Evolutionary conservation across 2,888 invertebrate genomes (phyloP).

Genomic region (Pedicia rivosa): DNA sequence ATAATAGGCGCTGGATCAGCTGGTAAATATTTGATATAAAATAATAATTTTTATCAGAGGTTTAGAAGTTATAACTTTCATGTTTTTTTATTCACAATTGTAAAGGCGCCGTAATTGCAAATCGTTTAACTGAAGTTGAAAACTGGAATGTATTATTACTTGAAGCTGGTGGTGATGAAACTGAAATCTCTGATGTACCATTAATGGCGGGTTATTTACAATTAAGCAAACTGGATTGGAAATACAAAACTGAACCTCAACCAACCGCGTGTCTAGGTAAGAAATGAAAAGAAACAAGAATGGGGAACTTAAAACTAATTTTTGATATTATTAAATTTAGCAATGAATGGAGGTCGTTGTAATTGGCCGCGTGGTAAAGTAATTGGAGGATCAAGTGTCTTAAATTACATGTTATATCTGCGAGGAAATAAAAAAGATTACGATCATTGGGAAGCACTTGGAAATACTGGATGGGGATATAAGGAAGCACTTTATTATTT

Average conservation of each 20-base stretch:
- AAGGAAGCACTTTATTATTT: conserved; percentile 67
- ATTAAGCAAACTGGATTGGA: conserved; percentile 77
- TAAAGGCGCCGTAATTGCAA: conserved; percentile 70
- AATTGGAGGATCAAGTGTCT: conserved; percentile 73
- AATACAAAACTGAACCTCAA: conserved; percentile 82
- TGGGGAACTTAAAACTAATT: not conserved
- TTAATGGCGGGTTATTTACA: conserved; percentile 76
- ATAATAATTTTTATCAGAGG: too few relatives aligned
- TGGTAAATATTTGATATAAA: conserved; percentile 34
- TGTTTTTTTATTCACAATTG: not conserved
- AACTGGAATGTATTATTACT: conserved; percentile 65
- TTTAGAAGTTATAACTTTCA: not conserved
- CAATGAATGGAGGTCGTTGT: conserved; percentile 68
- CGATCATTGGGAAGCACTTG: conserved; percentile 73
- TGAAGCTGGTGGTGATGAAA: conserved; percentile 83
- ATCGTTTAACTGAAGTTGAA: conserved; percentile 60
- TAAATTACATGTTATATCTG: conserved; percentile 85
- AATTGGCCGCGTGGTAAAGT: conserved; percentile 90
- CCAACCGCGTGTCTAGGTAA: conserved; percentile 66
- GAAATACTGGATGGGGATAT: conserved; percentile 80
- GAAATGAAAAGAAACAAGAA: conserved; percentile 2
- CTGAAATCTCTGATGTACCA: conserved; percentile 79
- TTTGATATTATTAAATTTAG: conserved; percentile 31
- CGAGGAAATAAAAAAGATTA: conserved; percentile 82
- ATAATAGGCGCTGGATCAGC: conserved; percentile 77